Percentiles rank a stretch among this genome's conserved stretches.
These are phyloP conservation scores for Galemys pyrenaicus DNA, from an alignment of 2,113 vertebrate species.

Conservation along the genomic window DNA sequence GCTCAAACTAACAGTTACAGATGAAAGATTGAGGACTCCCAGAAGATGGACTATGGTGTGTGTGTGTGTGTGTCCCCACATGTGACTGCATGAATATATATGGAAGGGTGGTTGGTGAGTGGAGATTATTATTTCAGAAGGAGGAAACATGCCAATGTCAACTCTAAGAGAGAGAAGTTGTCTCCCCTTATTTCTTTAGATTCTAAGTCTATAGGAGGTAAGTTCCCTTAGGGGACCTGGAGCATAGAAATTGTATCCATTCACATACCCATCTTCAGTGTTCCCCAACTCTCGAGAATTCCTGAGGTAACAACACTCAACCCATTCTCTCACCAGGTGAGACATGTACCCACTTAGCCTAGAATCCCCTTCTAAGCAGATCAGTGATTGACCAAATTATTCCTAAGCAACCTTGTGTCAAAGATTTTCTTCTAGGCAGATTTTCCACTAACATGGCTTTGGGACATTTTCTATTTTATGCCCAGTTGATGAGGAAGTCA, in stretches of 20 bases:
- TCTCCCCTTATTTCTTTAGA: neutral
- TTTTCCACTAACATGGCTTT: neutral
- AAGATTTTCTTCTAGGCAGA: neutral
- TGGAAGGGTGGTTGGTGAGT: neutral
- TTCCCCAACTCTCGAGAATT: neutral
- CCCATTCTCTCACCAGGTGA: neutral
- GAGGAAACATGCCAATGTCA: neutral
- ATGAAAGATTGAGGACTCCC: neutral
- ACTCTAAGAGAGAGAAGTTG: neutral
- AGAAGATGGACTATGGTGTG: neutral
- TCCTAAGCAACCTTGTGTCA: neutral
- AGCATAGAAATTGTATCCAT: neutral
- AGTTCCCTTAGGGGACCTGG: neutral
- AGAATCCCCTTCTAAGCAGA: neutral
- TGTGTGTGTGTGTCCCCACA: neutral
- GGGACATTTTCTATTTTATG: neutral
- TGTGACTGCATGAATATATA: neutral
- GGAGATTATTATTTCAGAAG: neutral
- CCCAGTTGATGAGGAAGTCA: neutral
- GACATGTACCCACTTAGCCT: neutral
- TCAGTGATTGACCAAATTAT: neutral
- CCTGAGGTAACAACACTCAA: neutral
- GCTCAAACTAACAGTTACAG: neutral
- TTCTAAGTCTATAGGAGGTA: neutral
- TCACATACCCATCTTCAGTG: neutral